Conservation (phyloP, 1,140 invertebrate species). For the Papilio glaucus region DNA sequence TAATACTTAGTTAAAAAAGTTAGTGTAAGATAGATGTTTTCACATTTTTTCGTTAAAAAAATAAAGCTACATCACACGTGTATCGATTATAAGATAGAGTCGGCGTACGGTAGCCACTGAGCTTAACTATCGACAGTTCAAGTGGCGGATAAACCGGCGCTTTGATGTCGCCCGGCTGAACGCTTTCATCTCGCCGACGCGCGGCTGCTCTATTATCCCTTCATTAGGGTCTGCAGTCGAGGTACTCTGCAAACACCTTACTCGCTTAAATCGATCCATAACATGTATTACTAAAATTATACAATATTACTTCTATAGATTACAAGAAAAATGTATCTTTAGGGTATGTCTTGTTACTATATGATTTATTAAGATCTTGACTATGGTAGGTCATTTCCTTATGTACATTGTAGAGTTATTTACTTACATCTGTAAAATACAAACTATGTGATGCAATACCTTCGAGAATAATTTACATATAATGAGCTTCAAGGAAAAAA, state of each 20-base stretch:
- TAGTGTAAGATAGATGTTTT: background rate
- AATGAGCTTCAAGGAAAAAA: too few species aligned
- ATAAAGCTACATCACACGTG: conserved; percentile 8
- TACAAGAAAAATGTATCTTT: background rate
- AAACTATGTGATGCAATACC: too few species aligned
- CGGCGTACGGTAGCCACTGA: background rate
- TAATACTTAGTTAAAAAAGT: background rate
- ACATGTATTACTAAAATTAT: background rate
- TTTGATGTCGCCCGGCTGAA: conserved; percentile 62
- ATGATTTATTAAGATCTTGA: too few species aligned
- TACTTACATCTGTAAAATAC: too few species aligned
- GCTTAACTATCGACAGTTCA: conserved; percentile 52
- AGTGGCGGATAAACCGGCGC: conserved; percentile 71
- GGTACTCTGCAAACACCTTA: conserved; percentile 17
- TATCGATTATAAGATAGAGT: conserved; percentile 19
- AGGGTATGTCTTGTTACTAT: too few species aligned
- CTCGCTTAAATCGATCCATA: background rate
- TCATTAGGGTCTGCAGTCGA: conserved; percentile 17
- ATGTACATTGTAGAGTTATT: too few species aligned
- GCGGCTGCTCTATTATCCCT: conserved; percentile 46
- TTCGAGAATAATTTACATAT: too few species aligned
- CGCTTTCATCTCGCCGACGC: conserved; percentile 73
- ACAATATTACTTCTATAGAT: background rate
- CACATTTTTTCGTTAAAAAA: conserved; percentile 3
- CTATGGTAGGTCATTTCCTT: too few species aligned